Evolutionary conservation across 2,797 vertebrate genomes (phyloP), one percentile per base, ranked within the genome.

Genomic region (Molossus alvarezi): DNA sequence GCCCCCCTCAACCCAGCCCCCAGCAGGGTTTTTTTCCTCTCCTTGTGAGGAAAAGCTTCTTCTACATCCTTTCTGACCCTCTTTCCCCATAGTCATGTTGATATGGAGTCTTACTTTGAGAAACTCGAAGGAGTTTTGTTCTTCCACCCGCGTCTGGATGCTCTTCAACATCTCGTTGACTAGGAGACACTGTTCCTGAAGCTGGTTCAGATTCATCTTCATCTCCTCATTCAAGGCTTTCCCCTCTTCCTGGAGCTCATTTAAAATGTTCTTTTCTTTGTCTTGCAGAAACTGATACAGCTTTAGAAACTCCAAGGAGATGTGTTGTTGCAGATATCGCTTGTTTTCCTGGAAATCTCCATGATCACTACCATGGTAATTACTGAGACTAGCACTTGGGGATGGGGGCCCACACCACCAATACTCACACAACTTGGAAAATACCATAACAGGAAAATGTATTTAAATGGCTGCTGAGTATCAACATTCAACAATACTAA

Each of bases 301-400:
- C 90, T 98, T 98, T 90, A 98, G 95, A 97, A 98, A 98, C 72
- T 98, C 98, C 84, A 96, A 45, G 55, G 96, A 96, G 80, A 98
- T 95, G 27, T 98, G 91, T 62, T 92, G 27, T 69, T 97, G 97
- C 91, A 98, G 97, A 37, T 97, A 94, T 20, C 95, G 58, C 92
- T 98, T 96, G 80, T 98, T 97, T 95, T 97, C 98, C 98, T 97
- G 75, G 95, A 98, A 98, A 95, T 41, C 72, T 97, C 97, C 97
- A 76, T 75, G 79, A 95, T 90, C 89, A 95, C 89, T 81, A 97
- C 79, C 90, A 94, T 41, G 55, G 90, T 91, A 96, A 92, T 92
- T 96, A 96, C 67, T 84, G 94, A 95, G 75, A 91, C 60, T 84
- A 94, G 82, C 58, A 64, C 37, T 82, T 84, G 48, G 83, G 79